These are phyloP conservation scores for Bombyx mori DNA, from an alignment of 1,140 invertebrate species.

Conservation along the genomic window DNA sequence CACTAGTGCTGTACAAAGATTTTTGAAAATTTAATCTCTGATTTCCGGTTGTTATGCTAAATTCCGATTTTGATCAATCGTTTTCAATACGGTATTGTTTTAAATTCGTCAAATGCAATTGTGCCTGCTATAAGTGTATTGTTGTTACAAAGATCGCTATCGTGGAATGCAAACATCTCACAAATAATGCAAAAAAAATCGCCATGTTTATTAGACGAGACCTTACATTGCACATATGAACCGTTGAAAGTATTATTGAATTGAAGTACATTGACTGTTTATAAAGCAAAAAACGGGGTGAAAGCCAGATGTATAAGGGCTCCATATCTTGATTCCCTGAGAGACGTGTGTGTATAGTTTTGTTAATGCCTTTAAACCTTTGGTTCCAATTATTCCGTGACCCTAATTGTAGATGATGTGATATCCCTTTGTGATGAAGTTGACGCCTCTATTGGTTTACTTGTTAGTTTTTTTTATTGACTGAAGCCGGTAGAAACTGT, in stretches of 20 bases:
- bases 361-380: conserved; percentile 47
- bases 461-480: conserved; percentile 33
- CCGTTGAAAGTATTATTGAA: conserved; percentile 49
- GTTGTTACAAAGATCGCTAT: conserved; percentile 22
- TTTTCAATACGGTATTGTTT: no score
- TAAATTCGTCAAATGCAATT: no score
- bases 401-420: conserved; percentile 68
- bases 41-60: no score
- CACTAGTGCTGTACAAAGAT: no score
- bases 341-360: conserved; percentile 50
- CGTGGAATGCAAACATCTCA: conserved; percentile 7
- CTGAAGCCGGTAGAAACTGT: conserved; percentile 32
- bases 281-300: conserved; percentile 34
- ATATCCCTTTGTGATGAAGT: conserved; percentile 44
- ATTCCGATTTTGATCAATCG: no score
- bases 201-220: conserved; percentile 4
- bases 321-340: conserved; percentile 66
- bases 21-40: no score
- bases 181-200: conserved; percentile 19
- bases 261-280: conserved; percentile 39
- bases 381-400: conserved; percentile 60
- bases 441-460: conserved; percentile 57
- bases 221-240: conserved; percentile 45
- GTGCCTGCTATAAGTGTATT: not conserved
- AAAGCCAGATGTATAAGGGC: conserved; percentile 61